Evolutionary conservation across 2,797 vertebrate species (phyloP), one percentile per base, ranked within the genome.

Genomic region (Merluccius polli): DNA sequence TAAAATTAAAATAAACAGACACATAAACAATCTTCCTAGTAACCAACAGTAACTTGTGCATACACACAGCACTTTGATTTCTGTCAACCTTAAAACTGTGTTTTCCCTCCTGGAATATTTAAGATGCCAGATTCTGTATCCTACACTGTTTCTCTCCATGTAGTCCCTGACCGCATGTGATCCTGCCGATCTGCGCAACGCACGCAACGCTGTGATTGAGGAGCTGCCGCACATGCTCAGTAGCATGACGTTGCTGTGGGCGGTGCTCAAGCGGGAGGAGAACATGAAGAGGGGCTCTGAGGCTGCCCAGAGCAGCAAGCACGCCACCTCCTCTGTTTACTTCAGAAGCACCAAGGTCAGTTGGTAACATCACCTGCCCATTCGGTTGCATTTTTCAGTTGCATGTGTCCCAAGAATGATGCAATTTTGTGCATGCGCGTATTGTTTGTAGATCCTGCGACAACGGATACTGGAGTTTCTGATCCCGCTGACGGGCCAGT

Each of bases 321-420:
- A 94, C 63, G 93, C 94, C 15, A 95, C 95, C 72, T 95, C 95
- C 71, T 97, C 96, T 0, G 95, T 98, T 71, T 98, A 96, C 88
- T 99, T 99, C 71, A 98, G 95, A 90, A 94, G 94, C 90, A 96
- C 95, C 52, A 99, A 97, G 93, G 98, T 97, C 87, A 78, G 78
- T 21, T 73, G 44, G 68, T 70, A 27, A 4, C 38, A 35, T 18
- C 15, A 12, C 1, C 1, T 41, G 3, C 29, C 33, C 3, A 9
- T 10, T 72, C 11, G 31, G 27, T 18, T 15, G 67, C 29, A 4
- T 30, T 30, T 68, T 2, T 21, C 48, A 13, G 12, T 41, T 12
- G 38, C 11, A 38, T 12, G 38, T 41, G 38, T 12, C 38, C 12
- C 3, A 41, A 41, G 44, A 18, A 48, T 12, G 21, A 44, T 8